A percentile compares a stretch with the other conserved stretches of the same genome.
These are phyloP conservation scores for Channa maculata DNA, from an alignment of 2,113 vertebrate genomes.

Conservation along the genomic window DNA sequence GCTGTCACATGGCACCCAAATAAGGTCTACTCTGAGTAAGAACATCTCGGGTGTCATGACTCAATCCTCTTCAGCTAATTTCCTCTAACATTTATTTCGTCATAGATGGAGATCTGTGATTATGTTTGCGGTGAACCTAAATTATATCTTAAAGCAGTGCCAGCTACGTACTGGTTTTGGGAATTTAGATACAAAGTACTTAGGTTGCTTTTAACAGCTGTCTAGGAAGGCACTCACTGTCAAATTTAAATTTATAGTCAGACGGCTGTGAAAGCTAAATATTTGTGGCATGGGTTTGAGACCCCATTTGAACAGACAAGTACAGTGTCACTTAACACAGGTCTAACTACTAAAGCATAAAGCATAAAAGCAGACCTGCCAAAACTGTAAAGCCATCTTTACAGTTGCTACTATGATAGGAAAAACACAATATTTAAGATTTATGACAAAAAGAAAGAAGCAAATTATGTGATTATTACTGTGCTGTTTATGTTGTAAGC, in stretches of 20 bases:
- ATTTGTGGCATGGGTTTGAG: conserved; percentile 4
- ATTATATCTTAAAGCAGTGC: background rate
- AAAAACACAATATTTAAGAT: background rate
- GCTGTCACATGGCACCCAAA: background rate
- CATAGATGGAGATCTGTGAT: background rate
- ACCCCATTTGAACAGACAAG: background rate
- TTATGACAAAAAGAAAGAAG: background rate
- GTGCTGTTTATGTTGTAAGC: background rate
- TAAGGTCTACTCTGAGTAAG: background rate
- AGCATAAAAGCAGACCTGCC: conserved; percentile 4
- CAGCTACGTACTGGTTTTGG: too few relatives aligned
- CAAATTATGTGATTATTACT: background rate
- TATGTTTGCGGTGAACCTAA: background rate
- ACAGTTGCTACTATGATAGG: background rate
- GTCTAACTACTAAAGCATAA: conserved; percentile 1
- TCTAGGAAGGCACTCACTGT: background rate
- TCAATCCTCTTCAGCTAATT: background rate
- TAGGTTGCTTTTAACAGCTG: conserved; percentile 5
- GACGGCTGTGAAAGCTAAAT: conserved; percentile 11
- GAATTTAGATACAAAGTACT: background rate
- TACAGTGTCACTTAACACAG: conserved; percentile 17
- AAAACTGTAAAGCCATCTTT: background rate
- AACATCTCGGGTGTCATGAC: background rate
- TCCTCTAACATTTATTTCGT: background rate
- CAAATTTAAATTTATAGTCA: conserved; percentile 9